A percentile compares a stretch with the other conserved stretches of the same genome.
phyloP scores from a whole-genome alignment of 1,140 invertebrate species.

The Drosophila varians region DNA sequence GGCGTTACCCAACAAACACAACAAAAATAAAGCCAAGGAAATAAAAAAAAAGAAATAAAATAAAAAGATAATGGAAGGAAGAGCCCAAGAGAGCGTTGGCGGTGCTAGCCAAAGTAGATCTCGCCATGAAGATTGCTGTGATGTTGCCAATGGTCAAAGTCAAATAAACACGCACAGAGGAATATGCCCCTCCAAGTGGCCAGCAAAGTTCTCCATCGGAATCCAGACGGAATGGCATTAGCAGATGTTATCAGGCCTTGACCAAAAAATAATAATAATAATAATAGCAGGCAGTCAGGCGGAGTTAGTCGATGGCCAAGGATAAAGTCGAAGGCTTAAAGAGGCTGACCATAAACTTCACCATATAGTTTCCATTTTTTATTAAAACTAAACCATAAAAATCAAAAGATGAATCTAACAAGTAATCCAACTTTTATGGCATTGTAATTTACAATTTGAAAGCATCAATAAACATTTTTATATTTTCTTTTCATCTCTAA shows the following conservation, averaged over 20 bases:
- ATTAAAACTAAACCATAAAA: not conserved
- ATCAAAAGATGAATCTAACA: not conserved
- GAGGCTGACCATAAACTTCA: not conserved
- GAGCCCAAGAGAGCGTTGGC: constrained; percentile 52
- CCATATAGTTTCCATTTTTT: too few relatives aligned
- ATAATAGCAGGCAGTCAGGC: constrained; percentile 40
- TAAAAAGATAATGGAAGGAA: constrained; percentile 11
- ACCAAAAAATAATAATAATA: constrained; percentile 59
- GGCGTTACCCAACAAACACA: constrained; percentile 50
- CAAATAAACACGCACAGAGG: constrained; percentile 69
- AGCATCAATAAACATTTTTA: not conserved
- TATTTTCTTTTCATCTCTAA: not conserved
- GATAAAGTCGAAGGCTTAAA: constrained; percentile 26
- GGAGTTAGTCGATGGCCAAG: constrained; percentile 15
- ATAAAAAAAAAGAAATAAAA: constrained; percentile 27
- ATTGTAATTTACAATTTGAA: not conserved
- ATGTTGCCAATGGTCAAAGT: constrained; percentile 61
- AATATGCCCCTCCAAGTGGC: constrained; percentile 31
- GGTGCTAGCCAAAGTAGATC: constrained; percentile 61
- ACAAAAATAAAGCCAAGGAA: not conserved
- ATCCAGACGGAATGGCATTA: constrained; percentile 46
- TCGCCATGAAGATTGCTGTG: constrained; percentile 41
- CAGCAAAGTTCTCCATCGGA: constrained; percentile 29
- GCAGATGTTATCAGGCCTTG: constrained; percentile 56
- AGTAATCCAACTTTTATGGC: not conserved